Conservation (phyloP, 1,140 invertebrate species). For the Mya arenaria region DNA sequence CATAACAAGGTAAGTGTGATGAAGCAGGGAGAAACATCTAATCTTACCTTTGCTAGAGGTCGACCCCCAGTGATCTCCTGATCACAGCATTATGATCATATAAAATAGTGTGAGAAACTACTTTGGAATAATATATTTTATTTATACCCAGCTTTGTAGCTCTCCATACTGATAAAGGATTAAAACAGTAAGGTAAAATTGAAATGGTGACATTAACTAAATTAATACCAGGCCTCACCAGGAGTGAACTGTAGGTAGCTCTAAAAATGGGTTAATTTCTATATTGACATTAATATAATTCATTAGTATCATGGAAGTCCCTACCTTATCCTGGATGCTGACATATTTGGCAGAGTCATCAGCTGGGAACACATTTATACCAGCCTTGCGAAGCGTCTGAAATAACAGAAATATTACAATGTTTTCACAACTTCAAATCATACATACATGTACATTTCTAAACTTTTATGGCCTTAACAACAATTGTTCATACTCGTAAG, state of each 20-base stretch:
- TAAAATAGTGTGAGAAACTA: too few species aligned
- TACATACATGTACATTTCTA: too few species aligned
- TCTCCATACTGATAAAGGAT: too few species aligned
- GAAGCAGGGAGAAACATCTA: too few species aligned
- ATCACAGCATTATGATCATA: neutral
- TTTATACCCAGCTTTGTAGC: too few species aligned
- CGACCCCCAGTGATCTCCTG: conserved; percentile 29
- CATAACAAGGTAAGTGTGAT: too few species aligned
- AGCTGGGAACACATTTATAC: conserved; percentile 95
- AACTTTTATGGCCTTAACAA: too few species aligned
- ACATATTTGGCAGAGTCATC: conserved; percentile 92
- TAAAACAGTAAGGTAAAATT: neutral
- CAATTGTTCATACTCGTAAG: too few species aligned
- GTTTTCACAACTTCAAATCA: too few species aligned
- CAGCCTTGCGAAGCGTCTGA: conserved; percentile 87
- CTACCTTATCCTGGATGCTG: conserved; percentile 83
- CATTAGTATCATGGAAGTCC: neutral
- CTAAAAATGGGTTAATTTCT: neutral
- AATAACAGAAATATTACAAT: conserved; percentile 46
- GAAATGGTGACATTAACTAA: too few species aligned
- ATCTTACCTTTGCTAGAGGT: conserved; percentile 44
- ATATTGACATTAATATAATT: neutral
- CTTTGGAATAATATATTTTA: too few species aligned
- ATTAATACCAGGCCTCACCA: neutral
- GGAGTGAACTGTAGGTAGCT: neutral